phyloP scores from a whole-genome alignment of 2,113 vertebrate genomes.

The Ophthalmolycus amberensis region DNA sequence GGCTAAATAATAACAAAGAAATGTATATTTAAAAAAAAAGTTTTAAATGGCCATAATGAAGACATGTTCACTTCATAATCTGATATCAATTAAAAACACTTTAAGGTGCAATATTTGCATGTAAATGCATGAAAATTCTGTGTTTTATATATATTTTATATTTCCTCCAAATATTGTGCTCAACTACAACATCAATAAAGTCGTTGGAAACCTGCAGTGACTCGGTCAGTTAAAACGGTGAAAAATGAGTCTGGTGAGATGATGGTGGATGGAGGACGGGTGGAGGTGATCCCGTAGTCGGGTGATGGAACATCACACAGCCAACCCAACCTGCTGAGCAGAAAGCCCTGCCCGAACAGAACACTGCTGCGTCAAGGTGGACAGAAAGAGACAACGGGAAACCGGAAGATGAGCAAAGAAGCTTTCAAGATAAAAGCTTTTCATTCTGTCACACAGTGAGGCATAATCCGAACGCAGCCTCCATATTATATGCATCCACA shows the following conservation, averaged over 20 bases:
- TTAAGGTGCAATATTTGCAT: neutral
- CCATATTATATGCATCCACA: neutral
- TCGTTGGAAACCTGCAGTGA: neutral
- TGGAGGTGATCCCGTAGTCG: neutral
- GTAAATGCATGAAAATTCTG: neutral
- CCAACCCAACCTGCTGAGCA: neutral
- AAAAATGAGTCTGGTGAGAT: neutral
- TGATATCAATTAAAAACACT: neutral
- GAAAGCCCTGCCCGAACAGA: neutral
- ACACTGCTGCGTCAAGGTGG: neutral
- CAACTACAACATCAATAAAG: neutral
- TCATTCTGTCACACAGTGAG: neutral
- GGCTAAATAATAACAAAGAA: neutral
- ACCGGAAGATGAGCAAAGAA: neutral
- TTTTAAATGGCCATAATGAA: neutral
- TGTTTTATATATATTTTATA: no score
- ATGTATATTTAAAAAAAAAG: no score
- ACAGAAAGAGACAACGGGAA: neutral
- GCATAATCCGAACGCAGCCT: no score
- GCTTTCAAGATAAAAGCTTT: conserved; percentile 27
- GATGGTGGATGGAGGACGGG: neutral
- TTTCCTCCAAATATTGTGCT: neutral
- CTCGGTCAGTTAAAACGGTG: neutral
- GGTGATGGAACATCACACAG: neutral
- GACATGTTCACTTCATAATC: neutral